Base-by-base conservation (phyloP, 2,113 vertebrate species). In the Microtus pennsylvanicus region DNA sequence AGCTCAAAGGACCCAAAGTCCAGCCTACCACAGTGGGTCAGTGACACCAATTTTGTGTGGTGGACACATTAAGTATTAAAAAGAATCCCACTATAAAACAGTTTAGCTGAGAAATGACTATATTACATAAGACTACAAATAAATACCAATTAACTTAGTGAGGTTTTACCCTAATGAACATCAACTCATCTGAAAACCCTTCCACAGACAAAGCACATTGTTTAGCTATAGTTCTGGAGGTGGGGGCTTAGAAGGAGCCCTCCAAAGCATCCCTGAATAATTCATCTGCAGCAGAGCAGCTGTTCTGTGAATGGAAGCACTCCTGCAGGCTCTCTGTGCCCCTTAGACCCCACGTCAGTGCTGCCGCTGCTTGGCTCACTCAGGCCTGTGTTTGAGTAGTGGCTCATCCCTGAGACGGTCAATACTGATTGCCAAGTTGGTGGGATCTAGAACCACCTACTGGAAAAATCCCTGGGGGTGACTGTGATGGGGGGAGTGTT, bases 91-190 rank as follows among this genome's bases (percentile, higher is more conserved):
- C 58, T 72, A 63, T 38, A 74, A 63, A 47, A n/a, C 16, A 74
- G 35, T 38, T 82, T 70, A 87, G n/a, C 33, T 61, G 70, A 85
- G 47, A 95, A 91, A 63, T 33, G 30, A 90, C 26, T 65, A 42
- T 35, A 50, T 38, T 35, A 58, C 30, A 6, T 69, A 35, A 91
- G 52, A 83, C 30, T 95, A 75, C 76, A 95, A 94, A 75, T 69
- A 94, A 96, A 93, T 65, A 47, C 42, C 63, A 89, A 70, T 82
- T 65, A 82, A 72, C 42, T 93, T 80, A 82, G 85, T 70, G 55
- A 35, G 50, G 61, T n/a, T 89, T 87, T 38, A 69, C 78, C 45
- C 76, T 38, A 35, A 24, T 75, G 76, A 94, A 45, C 61, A 78
- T 76, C 14, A 80, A 4, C 52, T 90, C 94, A 70, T 35, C 92